Base-by-base conservation (phyloP, 2,113 vertebrate genomes). In the Heliornis fulica region DNA sequence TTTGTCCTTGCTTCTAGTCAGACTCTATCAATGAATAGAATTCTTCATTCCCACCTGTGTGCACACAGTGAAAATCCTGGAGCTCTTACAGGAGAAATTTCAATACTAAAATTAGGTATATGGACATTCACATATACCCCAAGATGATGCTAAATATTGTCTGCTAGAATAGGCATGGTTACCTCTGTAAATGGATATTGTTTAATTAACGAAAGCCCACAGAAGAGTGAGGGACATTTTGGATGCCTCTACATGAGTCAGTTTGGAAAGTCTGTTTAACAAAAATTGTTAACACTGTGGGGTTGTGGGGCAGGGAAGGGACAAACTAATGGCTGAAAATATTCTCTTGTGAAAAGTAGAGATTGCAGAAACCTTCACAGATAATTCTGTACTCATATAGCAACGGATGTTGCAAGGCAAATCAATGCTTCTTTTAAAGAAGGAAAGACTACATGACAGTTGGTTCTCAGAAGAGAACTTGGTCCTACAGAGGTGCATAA, bases 281-380 rank as follows among this genome's bases (percentile, higher is more conserved):
- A 60, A 48, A 81, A 74, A 31, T 32, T 38, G 2, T 41, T 54
- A 46, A 56, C 2, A 4, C 4, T 45, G 3, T 3, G n/a, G 10
- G 8, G 40, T 8, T 3, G 11, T 1, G 1, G 4, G 15, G 0
- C 2, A 2, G 5, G 23, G 17, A 14, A 43, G 18, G 26, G 28
- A 61, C 13, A 34, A 74, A 38, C 11, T 25, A 45, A 28, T 15
- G 20, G 3, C 36, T 91, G 40, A 34, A 54, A 3, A 64, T 16
- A 40, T 82, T 84, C 23, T 48, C 28, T 31, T 74, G 12, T 51
- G 29, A 78, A 54, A 86, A 60, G 12, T 23, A 64, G 7, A 26
- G 10, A 31, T 14, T 74, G 20, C n/a, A 57, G 28, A 63, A 90
- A 60, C 4, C 14, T 46, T 22, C 7, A 29, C 1, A 50, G 22